Evolutionary conservation across 2,888 invertebrate genomes (phyloP), one percentile per base, ranked within the genome.

Genomic region (Lacanobia wlatinum): DNA sequence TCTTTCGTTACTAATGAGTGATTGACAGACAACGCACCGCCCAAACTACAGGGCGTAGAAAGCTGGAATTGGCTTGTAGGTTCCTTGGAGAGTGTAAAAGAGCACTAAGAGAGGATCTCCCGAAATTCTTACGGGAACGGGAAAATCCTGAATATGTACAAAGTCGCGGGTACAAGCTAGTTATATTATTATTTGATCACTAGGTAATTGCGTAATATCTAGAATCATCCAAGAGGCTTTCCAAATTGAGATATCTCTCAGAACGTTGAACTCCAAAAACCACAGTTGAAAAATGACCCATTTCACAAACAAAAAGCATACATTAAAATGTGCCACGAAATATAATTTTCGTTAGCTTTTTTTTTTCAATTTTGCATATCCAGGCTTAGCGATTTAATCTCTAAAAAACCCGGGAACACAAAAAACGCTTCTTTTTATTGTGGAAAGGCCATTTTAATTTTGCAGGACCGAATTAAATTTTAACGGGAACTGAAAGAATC

Each of bases 331-430:
- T 50, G 40, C 56, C 69, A 23, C 60, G 53, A 71, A 84, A 75
- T 76, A 71, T 76, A 71, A 81, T 80, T 81, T 68, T 72, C 56
- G 60, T 43, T 53, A 50, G 69, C 70, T 61, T 64, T 85, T 87
- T n/a, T 73, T 79, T 89, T 88, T 86, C 87, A 88, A 90, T 90
- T 89, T 87, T 84, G 82, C 86, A 85, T 85, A 87, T 87, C 85
- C 88, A 80, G 73, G 84, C 79, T 89, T 84, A 88, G 80, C 84
- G 80, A 76, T 88, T 83, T 88, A 89, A 90, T 89, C 89, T 85
- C 63, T 73, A 78, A 88, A n/a, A 85, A 84, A 70, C 67, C 73
- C 72, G 77, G 83, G 60, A 86, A 79, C 78, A 77, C 56, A 69
- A 82, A 87, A 83, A 82, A 64, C 70, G 73, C 59, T 79, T 69